These are phyloP conservation scores for Sebastes nivosus DNA, from an alignment of 2,797 vertebrate species.

Conservation along the genomic window DNA sequence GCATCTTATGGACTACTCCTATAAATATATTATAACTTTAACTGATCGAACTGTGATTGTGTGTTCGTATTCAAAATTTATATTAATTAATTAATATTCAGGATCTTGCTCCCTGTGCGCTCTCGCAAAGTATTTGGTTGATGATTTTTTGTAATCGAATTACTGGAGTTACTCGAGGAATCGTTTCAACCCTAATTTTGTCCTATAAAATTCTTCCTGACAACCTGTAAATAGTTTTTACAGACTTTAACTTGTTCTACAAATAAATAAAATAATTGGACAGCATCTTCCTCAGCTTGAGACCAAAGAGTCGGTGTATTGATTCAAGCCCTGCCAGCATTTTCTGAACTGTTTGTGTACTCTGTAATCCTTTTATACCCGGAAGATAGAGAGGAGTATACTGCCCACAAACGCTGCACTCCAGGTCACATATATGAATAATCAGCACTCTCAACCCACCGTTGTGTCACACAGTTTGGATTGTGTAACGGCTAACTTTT, in stretches of 20 bases:
- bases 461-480: not conserved
- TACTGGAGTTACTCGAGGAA: no score
- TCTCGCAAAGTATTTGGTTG: no score
- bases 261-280: not conserved
- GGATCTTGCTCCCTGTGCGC: no score
- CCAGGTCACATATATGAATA: not conserved
- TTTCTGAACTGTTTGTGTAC: not conserved
- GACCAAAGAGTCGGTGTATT: not conserved
- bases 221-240: no score
- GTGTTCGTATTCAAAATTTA: no score
- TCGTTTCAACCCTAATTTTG: not conserved
- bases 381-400: not conserved
- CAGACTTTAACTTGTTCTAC: not conserved
- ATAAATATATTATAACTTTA: no score
- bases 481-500: conserved; percentile 14
- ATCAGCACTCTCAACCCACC: not conserved
- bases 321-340: not conserved
- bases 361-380: not conserved
- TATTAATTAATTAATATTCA: no score
- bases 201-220: not conserved
- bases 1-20: no score
- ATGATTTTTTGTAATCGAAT: no score
- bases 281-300: not conserved
- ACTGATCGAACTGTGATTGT: no score
- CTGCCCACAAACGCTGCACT: not conserved